phyloP scores from a whole-genome alignment of 2,113 vertebrate species.

The Paracanthobrama guichenoti region DNA sequence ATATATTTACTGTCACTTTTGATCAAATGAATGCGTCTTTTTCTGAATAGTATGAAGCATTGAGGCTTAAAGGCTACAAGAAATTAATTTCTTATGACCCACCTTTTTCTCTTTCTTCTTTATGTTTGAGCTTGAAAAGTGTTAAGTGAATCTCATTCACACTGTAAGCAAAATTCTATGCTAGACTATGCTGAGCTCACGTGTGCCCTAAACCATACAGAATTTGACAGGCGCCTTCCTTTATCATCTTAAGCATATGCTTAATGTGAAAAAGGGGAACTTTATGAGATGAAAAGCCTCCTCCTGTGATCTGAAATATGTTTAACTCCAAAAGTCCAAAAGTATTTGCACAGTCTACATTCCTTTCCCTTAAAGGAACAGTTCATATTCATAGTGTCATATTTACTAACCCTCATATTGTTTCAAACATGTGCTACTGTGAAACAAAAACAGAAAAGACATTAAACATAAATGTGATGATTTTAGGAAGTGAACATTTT shows the following conservation, averaged over 20 bases:
- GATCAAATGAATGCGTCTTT: too few relatives aligned
- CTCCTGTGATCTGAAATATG: neutral
- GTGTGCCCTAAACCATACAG: neutral
- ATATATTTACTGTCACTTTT: too few relatives aligned
- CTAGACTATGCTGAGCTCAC: neutral
- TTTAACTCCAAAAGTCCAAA: neutral
- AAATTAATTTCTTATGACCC: too few relatives aligned
- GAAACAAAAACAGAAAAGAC: neutral
- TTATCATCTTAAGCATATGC: neutral
- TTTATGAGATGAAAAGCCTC: conserved; percentile 1
- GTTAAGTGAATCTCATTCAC: neutral
- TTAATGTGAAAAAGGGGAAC: conserved; percentile 2
- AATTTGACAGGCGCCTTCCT: neutral
- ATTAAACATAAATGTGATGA: neutral
- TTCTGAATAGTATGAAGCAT: too few relatives aligned
- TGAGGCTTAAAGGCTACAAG: too few relatives aligned
- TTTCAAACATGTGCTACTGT: neutral
- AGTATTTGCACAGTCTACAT: neutral
- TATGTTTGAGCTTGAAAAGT: neutral
- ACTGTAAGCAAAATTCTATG: neutral
- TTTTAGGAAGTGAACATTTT: neutral
- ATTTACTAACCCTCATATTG: neutral
- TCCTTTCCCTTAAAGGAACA: neutral
- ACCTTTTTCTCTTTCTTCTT: neutral
- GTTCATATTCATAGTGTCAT: neutral